Conservation (phyloP, 2,888 invertebrate species). For the Sesia apiformis region DNA sequence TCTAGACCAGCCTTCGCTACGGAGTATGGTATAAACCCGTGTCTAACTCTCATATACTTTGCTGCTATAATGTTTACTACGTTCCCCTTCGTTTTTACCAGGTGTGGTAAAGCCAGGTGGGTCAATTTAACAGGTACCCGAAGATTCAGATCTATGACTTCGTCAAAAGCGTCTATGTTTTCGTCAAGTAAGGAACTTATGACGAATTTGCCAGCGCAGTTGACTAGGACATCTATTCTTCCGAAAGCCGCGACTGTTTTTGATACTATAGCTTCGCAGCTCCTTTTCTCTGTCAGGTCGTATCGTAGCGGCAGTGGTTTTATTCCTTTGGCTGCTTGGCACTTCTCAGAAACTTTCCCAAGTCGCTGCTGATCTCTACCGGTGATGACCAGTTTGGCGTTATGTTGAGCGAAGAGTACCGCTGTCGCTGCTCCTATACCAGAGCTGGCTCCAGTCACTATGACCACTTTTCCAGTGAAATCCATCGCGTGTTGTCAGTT, state of each 20-base stretch:
- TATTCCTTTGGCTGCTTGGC: conserved; percentile 23
- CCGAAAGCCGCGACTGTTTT: conserved; percentile 78
- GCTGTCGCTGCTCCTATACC: conserved; percentile 34
- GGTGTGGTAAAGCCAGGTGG: conserved; percentile 84
- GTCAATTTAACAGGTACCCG: conserved; percentile 83
- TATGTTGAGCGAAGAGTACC: conserved; percentile 69
- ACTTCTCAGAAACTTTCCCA: conserved; percentile 65
- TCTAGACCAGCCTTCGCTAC: conserved; percentile 28
- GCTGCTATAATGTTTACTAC: conserved; percentile 93
- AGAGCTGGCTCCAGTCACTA: conserved; percentile 76
- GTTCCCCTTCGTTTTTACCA: conserved; percentile 83
- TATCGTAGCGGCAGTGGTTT: conserved; percentile 65
- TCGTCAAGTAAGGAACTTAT: conserved; percentile 84
- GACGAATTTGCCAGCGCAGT: conserved; percentile 84
- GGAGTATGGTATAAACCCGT: conserved; percentile 16
- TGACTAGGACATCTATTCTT: conserved; percentile 82
- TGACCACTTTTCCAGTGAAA: conserved; percentile 59
- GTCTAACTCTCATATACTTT: conserved; percentile 72
- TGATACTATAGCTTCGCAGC: conserved; percentile 76
- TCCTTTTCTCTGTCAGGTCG: conserved; percentile 77
- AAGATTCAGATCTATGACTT: conserved; percentile 86
- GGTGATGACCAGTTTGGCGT: conserved; percentile 71
- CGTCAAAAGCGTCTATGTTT: conserved; percentile 86
- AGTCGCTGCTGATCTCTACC: conserved; percentile 78
- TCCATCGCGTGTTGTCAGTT: conserved; percentile 24